These are phyloP conservation scores for Gonatopus flavifemur DNA, from an alignment of 1,140 invertebrate genomes.

Conservation along the genomic window DNA sequence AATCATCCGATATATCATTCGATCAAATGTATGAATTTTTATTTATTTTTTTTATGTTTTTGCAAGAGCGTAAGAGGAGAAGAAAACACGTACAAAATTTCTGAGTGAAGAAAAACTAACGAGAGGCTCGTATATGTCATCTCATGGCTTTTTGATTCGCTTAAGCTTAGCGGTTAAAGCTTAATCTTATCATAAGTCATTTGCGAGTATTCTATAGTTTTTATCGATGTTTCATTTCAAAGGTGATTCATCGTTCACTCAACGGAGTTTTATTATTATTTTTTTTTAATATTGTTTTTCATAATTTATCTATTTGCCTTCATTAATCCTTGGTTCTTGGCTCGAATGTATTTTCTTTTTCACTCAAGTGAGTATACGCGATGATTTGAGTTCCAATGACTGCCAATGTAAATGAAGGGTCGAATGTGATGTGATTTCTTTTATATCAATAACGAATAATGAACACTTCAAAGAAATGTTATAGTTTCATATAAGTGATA, in stretches of 20 bases:
- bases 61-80: too few species aligned
- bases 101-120: slow-evolving; percentile 11
- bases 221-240: too few species aligned
- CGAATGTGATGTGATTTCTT: slow-evolving; percentile 59
- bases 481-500: slow-evolving; percentile 61
- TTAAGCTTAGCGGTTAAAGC: slow-evolving; percentile 51
- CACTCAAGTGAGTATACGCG: neutral
- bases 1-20: too few species aligned
- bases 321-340: neutral
- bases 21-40: too few species aligned
- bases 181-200: slow-evolving; percentile 43
- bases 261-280: too few species aligned
- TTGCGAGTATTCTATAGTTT: too few species aligned
- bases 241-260: too few species aligned
- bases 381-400: slow-evolving; percentile 30
- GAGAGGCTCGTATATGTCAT: too few species aligned
- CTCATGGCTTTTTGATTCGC: slow-evolving; percentile 40
- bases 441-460: slow-evolving; percentile 58
- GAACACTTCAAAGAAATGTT: slow-evolving; percentile 59
- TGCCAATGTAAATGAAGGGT: slow-evolving; percentile 42
- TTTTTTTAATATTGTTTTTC: too few species aligned
- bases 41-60: too few species aligned
- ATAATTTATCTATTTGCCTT: too few species aligned
- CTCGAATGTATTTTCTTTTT: neutral
- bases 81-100: too few species aligned